Evolutionary conservation across 1,140 invertebrate species (phyloP).

Genomic region (Calycopis cecrops): DNA sequence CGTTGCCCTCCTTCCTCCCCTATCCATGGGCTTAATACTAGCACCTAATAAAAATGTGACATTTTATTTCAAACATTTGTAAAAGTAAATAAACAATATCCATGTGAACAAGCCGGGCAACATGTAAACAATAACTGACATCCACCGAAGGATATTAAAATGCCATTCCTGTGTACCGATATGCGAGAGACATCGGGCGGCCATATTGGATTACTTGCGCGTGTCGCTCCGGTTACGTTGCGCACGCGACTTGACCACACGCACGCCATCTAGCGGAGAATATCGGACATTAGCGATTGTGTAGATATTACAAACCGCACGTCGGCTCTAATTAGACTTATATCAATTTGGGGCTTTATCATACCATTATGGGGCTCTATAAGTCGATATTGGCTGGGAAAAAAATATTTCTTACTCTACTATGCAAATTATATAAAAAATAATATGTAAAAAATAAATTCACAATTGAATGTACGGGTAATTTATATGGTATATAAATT

Average conservation of each 20-base stretch:
- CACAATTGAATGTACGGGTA: too few relatives aligned
- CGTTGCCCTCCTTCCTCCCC: too few relatives aligned
- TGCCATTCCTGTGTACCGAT: slow-evolving; percentile 67
- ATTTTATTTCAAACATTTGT: background rate
- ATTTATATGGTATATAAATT: too few relatives aligned
- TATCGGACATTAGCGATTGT: slow-evolving; percentile 37
- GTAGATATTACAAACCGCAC: slow-evolving; percentile 26
- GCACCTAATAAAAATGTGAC: too few relatives aligned
- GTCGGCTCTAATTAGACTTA: slow-evolving; percentile 6
- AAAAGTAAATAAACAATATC: slow-evolving; percentile 24
- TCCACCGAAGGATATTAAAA: slow-evolving; percentile 64
- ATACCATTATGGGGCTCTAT: slow-evolving; percentile 6
- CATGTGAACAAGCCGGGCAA: slow-evolving; percentile 40
- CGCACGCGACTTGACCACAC: slow-evolving; percentile 72
- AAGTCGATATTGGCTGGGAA: background rate
- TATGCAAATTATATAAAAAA: too few relatives aligned
- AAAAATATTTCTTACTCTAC: too few relatives aligned
- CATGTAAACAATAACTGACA: slow-evolving; percentile 68
- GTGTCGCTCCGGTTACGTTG: slow-evolving; percentile 66
- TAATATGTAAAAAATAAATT: too few relatives aligned
- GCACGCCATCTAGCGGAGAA: slow-evolving; percentile 58
- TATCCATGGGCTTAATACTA: too few relatives aligned
- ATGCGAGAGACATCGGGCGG: slow-evolving; percentile 56
- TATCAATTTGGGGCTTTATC: slow-evolving; percentile 4
- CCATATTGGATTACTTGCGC: slow-evolving; percentile 71